A percentile compares a stretch with the other conserved stretches of the same genome.
phyloP scores from a whole-genome alignment of 2,888 invertebrate species.

The Dynastes grantii region DNA sequence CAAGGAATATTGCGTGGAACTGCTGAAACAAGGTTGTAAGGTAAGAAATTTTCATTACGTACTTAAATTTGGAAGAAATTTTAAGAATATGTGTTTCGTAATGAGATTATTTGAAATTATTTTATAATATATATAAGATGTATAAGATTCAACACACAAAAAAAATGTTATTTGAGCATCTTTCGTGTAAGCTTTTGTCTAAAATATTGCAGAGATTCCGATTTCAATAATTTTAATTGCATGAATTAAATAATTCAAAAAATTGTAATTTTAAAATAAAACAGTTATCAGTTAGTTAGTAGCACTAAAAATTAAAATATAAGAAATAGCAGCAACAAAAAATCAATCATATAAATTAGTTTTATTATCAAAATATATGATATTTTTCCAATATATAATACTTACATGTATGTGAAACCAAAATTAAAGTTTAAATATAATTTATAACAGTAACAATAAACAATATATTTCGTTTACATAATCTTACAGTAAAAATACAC shows the following conservation, averaged over 20 bases:
- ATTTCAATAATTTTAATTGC: neutral
- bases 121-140: no score
- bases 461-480: no score
- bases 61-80: neutral
- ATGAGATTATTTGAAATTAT: no score
- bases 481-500: no score
- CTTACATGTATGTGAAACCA: no score
- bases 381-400: no score
- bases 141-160: no score
- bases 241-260: neutral
- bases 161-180: no score
- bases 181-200: neutral
- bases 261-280: no score
- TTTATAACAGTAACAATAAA: no score
- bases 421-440: no score
- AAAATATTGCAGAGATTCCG: neutral
- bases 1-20: conserved; percentile 80
- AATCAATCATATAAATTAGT: conserved; percentile 1
- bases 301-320: neutral
- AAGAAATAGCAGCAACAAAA: neutral
- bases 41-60: conserved; percentile 68
- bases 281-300: no score
- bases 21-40: conserved; percentile 83
- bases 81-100: neutral
- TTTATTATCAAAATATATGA: neutral